A percentile compares a stretch with the other conserved stretches of the same genome.
Conservation (phyloP, 2,797 vertebrate genomes). For the Gymnoscopelus microlampas region DNA sequence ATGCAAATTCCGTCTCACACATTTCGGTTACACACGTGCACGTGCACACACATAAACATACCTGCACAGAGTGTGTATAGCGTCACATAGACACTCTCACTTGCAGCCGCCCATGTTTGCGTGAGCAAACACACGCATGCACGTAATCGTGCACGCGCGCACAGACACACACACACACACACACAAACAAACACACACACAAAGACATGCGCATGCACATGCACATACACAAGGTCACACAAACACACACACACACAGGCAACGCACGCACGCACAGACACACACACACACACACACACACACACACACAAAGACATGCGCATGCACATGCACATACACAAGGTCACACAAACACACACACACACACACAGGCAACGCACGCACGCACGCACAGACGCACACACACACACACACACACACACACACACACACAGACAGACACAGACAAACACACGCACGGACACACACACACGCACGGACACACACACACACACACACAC, state of each 20-base stretch:
- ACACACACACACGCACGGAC: constrained; percentile 5
- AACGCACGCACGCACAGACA: too few relatives aligned
- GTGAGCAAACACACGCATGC: background rate
- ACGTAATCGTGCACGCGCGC: constrained; percentile 2
- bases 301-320: background rate
- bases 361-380: too few relatives aligned
- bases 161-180: constrained; percentile 17
- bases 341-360: background rate
- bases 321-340: background rate
- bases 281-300: too few relatives aligned
- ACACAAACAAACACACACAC: constrained; percentile 5
- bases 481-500: constrained; percentile 5
- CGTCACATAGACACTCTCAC: background rate
- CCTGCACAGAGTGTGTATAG: background rate
- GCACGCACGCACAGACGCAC: background rate
- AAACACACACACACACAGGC: constrained; percentile 19
- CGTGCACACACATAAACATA: background rate
- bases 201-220: background rate
- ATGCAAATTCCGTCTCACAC: background rate
- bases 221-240: background rate
- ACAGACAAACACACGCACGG: background rate
- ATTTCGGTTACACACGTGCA: too few relatives aligned
- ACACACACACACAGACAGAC: background rate
- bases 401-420: background rate
- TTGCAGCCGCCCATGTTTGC: background rate